These are phyloP conservation scores for Drosophila kambysellisi DNA, from an alignment of 2,888 invertebrate genomes.

Conservation along the genomic window DNA sequence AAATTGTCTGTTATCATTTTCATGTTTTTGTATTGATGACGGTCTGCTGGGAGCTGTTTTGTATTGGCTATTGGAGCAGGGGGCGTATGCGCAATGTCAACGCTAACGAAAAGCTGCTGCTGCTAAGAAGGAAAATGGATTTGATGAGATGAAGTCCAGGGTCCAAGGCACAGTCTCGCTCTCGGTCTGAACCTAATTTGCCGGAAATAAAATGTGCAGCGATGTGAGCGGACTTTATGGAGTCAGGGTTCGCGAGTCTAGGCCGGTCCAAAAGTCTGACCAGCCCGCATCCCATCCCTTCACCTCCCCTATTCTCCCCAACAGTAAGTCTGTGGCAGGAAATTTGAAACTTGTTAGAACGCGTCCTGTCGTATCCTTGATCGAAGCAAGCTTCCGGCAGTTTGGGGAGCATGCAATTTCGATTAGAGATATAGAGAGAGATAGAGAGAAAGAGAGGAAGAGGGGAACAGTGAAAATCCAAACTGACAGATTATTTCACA, in stretches of 20 bases:
- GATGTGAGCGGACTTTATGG: slow-evolving; percentile 68
- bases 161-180: not conserved
- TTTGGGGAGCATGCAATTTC: slow-evolving; percentile 56
- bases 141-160: not conserved
- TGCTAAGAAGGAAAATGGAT: slow-evolving; percentile 52
- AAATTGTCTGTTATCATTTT: slow-evolving; percentile 80
- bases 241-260: slow-evolving; percentile 56
- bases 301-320: not conserved
- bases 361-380: slow-evolving; percentile 19
- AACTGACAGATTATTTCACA: slow-evolving; percentile 30
- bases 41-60: slow-evolving; percentile 47
- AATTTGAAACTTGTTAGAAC: slow-evolving; percentile 74
- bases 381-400: slow-evolving; percentile 53
- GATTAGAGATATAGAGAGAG: slow-evolving; percentile 21
- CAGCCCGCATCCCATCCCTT: not conserved
- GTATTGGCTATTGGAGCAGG: slow-evolving; percentile 14
- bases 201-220: slow-evolving; percentile 80
- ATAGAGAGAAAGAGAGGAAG: not conserved
- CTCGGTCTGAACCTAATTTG: slow-evolving; percentile 67
- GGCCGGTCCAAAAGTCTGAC: not conserved
- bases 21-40: slow-evolving; percentile 74
- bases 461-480: slow-evolving; percentile 4
- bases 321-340: slow-evolving; percentile 49
- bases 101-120: slow-evolving; percentile 57
- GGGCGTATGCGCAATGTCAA: slow-evolving; percentile 64